Percentiles rank a stretch among this genome's conserved stretches.
These are phyloP conservation scores for Piscicola geometra DNA, from an alignment of 2,888 invertebrate genomes.

Conservation along the genomic window DNA sequence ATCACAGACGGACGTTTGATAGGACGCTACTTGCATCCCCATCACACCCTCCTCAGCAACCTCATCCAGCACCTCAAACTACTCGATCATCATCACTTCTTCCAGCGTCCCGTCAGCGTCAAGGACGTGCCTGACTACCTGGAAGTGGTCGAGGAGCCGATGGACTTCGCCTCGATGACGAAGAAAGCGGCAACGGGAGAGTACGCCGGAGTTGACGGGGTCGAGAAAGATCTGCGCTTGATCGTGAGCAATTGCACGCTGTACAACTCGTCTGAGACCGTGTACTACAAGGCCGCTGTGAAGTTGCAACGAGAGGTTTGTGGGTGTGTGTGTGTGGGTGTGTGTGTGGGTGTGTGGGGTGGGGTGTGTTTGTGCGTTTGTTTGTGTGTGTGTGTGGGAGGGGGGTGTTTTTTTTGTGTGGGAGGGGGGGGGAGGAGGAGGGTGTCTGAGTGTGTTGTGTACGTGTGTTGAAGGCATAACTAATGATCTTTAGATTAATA, in stretches of 20 bases:
- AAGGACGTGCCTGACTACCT: conserved; percentile 77
- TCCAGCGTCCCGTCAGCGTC: conserved; percentile 84
- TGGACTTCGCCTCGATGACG: conserved; percentile 85
- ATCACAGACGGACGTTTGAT: conserved; percentile 66
- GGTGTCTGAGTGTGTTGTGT: not conserved
- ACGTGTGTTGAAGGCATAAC: not conserved
- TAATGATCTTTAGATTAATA: not conserved
- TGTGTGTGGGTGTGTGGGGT: not conserved
- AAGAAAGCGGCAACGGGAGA: conserved; percentile 48
- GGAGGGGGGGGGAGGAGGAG: too few relatives aligned
- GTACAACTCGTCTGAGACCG: not conserved
- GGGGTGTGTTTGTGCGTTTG: too few relatives aligned
- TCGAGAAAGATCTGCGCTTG: not conserved
- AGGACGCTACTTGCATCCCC: conserved; percentile 74
- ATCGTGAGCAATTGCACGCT: not conserved
- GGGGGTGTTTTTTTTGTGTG: not conserved
- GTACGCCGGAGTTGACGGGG: not conserved
- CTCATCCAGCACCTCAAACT: conserved; percentile 72
- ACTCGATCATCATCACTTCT: conserved; percentile 78
- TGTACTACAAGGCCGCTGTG: conserved; percentile 5
- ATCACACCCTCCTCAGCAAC: conserved; percentile 72
- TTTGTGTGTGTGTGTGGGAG: not conserved
- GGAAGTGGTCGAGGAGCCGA: conserved; percentile 75
- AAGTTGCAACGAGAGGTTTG: not conserved
- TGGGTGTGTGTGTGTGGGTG: not conserved